Base-by-base conservation (phyloP, 2,113 vertebrate genomes). In the Tiliqua scincoides region DNA sequence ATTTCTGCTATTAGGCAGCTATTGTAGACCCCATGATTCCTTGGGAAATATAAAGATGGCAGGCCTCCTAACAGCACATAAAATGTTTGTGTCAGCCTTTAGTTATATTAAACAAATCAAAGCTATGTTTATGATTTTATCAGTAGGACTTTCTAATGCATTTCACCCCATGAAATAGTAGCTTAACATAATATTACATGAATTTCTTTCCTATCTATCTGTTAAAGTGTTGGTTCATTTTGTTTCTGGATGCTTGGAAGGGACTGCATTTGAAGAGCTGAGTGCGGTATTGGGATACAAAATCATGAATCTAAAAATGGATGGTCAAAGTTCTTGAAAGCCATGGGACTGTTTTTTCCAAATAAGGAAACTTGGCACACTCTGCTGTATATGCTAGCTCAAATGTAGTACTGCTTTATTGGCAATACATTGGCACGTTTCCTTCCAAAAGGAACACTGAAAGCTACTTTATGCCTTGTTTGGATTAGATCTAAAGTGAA, bases 341-440 rank as follows among this genome's bases (percentile, higher is more conserved):
- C 93, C 95, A 92, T 94, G 93, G 92, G 90, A 72, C 89, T 93
- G 94, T 96, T 95, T 96, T 35, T 23, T 7, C 96, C 96, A 96
- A 97, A 97, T 96, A 97, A 97, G 96, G 96, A 95, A 94, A 95
- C 92, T 96, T 97, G 96, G 97, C 96, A 94, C 86, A 87, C 91
- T 87, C 87, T 85, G n/a, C 89, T 95, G 94, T 96, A 91, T 96
- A 92, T 96, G 95, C 94, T 94, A 95, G 95, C 91, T 90, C 93
- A 94, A 93, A 93, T 94, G 91, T 94, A 91, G 93, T 93, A 93
- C 92, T 94, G 91, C 95, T 96, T 91, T 95, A 97, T 97, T 97
- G 95, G 95, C 96, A 96, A 96, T 97, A 96, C 90, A 74, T 97
- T 97, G 96, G 95, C 96, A 89, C 71, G 1, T 0, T 89, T 94